These are phyloP conservation scores for Alsophila aescularia DNA, from an alignment of 2,888 invertebrate genomes.

Conservation along the genomic window DNA sequence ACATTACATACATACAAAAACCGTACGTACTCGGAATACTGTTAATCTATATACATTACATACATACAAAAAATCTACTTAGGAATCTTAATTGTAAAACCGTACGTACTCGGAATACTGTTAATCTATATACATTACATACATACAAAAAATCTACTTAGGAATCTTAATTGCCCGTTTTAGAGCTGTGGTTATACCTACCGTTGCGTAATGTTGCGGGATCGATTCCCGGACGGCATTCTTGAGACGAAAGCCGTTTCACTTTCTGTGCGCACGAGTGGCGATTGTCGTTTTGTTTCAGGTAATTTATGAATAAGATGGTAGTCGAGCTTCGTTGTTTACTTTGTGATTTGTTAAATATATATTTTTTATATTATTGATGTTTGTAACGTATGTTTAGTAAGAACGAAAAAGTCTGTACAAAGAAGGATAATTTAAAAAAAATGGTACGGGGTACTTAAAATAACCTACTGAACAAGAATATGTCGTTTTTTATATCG, in stretches of 20 bases:
- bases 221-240: constrained; percentile 68
- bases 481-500: too few relatives aligned
- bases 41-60: too few relatives aligned
- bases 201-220: constrained; percentile 40
- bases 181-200: constrained; percentile 38
- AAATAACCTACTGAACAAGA: too few relatives aligned
- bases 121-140: not conserved
- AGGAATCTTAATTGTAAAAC: constrained; percentile 7
- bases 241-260: constrained; percentile 70
- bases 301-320: constrained; percentile 4
- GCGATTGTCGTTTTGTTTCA: constrained; percentile 28
- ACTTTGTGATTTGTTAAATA: constrained; percentile 2
- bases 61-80: not conserved
- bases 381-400: too few relatives aligned
- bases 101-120: not conserved
- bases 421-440: too few relatives aligned
- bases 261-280: constrained; percentile 72
- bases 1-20: too few relatives aligned
- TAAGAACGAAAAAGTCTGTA: too few relatives aligned
- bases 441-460: too few relatives aligned
- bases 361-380: too few relatives aligned
- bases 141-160: not conserved
- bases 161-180: constrained; percentile 18
- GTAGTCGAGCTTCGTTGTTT: constrained; percentile 4
- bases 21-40: too few relatives aligned